Conservation (phyloP, 1,140 invertebrate genomes). For the Aphaenogaster ashmeadi region DNA sequence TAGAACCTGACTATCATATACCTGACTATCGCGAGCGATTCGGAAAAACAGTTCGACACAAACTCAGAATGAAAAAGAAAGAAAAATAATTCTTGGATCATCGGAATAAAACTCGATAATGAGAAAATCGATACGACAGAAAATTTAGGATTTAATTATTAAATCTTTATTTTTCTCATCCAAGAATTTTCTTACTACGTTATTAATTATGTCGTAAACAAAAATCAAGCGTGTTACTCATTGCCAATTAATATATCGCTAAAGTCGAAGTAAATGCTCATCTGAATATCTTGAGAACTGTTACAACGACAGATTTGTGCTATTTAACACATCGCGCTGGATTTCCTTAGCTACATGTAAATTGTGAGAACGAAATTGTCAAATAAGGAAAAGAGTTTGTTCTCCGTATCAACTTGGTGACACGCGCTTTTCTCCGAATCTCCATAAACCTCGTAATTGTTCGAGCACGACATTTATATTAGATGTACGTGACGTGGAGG, state of each 20-base stretch:
- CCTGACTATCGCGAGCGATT: slow-evolving; percentile 25
- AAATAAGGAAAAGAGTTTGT: not conserved
- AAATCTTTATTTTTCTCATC: not conserved
- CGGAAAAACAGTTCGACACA: not conserved
- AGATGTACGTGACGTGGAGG: slow-evolving; percentile 48
- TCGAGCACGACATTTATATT: slow-evolving; percentile 32
- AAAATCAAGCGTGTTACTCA: not conserved
- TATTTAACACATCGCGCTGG: not conserved
- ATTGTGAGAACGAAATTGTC: not conserved
- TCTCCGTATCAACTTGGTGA: not conserved
- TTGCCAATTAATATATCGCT: not conserved
- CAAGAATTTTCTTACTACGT: not conserved
- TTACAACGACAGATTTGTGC: not conserved
- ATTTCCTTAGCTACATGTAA: not conserved
- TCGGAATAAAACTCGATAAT: not conserved
- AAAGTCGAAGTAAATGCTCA: not conserved
- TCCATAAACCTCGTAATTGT: slow-evolving; percentile 51
- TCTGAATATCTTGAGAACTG: not conserved
- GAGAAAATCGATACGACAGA: not conserved
- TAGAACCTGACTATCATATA: not conserved
- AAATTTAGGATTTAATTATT: slow-evolving; percentile 12
- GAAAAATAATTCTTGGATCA: not conserved
- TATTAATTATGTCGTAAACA: not conserved
- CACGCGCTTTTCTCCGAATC: not conserved
- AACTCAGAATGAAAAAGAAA: not conserved